phyloP scores from a whole-genome alignment of 2,888 invertebrate genomes.

The Silvanus unidentatus region DNA sequence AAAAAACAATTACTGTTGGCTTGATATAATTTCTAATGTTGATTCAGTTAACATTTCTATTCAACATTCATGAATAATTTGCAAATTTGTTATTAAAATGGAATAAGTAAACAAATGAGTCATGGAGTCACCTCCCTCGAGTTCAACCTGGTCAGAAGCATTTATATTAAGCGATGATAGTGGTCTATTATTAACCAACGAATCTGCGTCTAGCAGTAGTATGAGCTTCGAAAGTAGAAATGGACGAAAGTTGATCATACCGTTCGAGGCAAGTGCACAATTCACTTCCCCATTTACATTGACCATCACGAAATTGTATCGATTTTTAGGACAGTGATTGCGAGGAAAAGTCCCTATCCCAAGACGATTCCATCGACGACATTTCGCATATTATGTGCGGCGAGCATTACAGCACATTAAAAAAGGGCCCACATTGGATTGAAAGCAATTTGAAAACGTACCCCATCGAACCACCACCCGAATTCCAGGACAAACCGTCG shows the following conservation, averaged over 20 bases:
- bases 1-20: too few species aligned
- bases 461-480: slow-evolving; percentile 77
- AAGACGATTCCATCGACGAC: slow-evolving; percentile 70
- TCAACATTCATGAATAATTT: too few species aligned
- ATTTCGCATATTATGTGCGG: slow-evolving; percentile 72
- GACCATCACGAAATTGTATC: too few species aligned
- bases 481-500: slow-evolving; percentile 70
- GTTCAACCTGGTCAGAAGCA: slow-evolving; percentile 67
- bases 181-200: slow-evolving; percentile 66
- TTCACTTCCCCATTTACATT: neutral
- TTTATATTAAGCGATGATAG: slow-evolving; percentile 71
- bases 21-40: too few species aligned
- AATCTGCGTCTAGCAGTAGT: slow-evolving; percentile 69
- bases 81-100: slow-evolving; percentile 4
- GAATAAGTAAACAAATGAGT: slow-evolving; percentile 17
- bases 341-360: slow-evolving; percentile 72
- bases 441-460: slow-evolving; percentile 49
- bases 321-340: slow-evolving; percentile 77
- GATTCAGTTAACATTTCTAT: too few species aligned
- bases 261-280: slow-evolving; percentile 55
- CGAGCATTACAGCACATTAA: slow-evolving; percentile 76
- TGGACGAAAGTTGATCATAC: slow-evolving; percentile 54
- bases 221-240: slow-evolving; percentile 64
- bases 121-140: slow-evolving; percentile 74
- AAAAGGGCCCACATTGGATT: slow-evolving; percentile 64